Evolutionary conservation across 2,113 vertebrate species (phyloP), one percentile per base, ranked within the genome.

Genomic region (Odocoileus virginianus): DNA sequence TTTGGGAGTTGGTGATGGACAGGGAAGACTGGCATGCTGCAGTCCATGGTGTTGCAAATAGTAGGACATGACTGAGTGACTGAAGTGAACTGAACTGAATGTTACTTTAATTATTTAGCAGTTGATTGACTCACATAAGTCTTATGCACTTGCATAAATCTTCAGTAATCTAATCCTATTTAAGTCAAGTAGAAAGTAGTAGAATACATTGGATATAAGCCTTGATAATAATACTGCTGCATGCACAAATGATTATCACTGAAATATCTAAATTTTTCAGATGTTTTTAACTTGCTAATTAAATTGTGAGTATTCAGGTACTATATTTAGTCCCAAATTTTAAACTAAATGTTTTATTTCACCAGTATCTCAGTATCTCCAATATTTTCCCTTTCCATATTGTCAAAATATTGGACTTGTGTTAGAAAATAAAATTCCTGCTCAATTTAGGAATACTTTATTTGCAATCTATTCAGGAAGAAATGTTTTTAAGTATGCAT

Each of bases 61-160:
- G 16, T 64, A n/a, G 7, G 15, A 17, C 15, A n/a, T 7, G 16
- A 64, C 0, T 64, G 61, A n/a, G 33, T 0, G 3, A n/a, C 61
- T 64, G 33, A 64, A 64, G 3, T n/a, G 61, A 61, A 30, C 60
- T 61, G 61, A 64, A 64, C 30, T 95, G n/a, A 83, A 78, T 58
- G 43, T 33, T 55, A 9, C 57, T 89, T 89, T 95, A 89, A 93
- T 94, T 89, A 94, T 60, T 93, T 82, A 91, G 50, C 67, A 91
- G 76, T 30, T 52, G 30, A 2, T 92, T 86, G 76, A 43, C 64
- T 96, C 58, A 57, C 5, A 14, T 36, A 86, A 92, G 25, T 64
- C 13, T 30, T 11, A 23, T 64, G 2, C 13, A 30, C 23, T 91
- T 89, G 6, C 4, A 92, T 19, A 55, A 89, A 54, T 9, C 40